Evolutionary conservation across 2,888 invertebrate species (phyloP), one percentile per base, ranked within the genome.

Genomic region (Cistogaster globosa): DNA sequence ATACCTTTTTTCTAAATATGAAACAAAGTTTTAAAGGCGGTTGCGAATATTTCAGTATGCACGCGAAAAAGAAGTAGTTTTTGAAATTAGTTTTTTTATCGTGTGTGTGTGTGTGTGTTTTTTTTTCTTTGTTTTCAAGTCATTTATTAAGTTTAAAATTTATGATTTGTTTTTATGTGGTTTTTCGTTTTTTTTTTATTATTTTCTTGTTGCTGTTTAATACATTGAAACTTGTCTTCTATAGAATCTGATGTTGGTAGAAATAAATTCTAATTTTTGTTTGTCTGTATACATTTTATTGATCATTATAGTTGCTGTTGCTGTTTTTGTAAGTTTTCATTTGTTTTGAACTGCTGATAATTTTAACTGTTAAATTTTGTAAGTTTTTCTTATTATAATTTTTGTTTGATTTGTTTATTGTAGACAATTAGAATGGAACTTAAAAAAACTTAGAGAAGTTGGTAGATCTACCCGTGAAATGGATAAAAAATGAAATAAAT

Each of bases 351-450:
- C 38, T 18, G 14, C n/a, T 53, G 11, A 11, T 26, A 63, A 42
- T 3, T 32, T 22, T 45, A 6, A 26, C 42, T 20, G 32, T 11
- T 32, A 48, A 65, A 20, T 57, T 45, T 76, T 76, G 45, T 75
- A 65, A 69, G 48, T 68, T 71, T 74, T 69, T 42, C 45, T 68
- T 69, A 57, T 63, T 22, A 26, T 51, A 55, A 57, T 67, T 79
- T 83, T 55, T 72, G 58, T 48, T 74, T 78, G 60, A 65, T 82
- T 77, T 78, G 48, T 65, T 68, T 77, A 53, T 79, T 71, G 65
- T 32, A 7, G 7, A 32, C 68, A 72, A 84, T 86, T 83, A 78
- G 82, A 85, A 85, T 82, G 85, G 85, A 85, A 85, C 85, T 85
- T 75, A 62, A 69, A 82, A 57, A 75, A 85, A 85, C 85, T 85